phyloP scores from a whole-genome alignment of 2,888 invertebrate genomes.

The Chrysotoxum bicinctum region DNA sequence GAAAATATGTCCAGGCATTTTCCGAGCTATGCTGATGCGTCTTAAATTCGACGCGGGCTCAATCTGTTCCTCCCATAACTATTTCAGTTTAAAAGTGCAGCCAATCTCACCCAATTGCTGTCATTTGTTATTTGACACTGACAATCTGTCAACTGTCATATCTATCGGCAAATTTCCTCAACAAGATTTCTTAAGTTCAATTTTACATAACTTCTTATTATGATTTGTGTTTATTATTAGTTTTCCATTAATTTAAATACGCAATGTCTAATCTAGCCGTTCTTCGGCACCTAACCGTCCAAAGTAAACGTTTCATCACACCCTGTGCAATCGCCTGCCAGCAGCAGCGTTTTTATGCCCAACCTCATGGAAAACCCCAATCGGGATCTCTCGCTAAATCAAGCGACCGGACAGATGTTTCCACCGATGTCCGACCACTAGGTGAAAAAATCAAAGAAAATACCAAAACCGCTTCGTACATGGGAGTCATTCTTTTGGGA shows the following conservation, averaged over 20 bases:
- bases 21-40: no score
- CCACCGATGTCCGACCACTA: constrained; percentile 85
- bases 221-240: constrained; percentile 33
- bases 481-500: constrained; percentile 90
- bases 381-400: constrained; percentile 43
- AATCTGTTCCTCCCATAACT: no score
- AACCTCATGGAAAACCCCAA: constrained; percentile 35
- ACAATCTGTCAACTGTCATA: constrained; percentile 9
- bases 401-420: constrained; percentile 75
- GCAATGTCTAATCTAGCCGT: constrained; percentile 52
- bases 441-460: constrained; percentile 93
- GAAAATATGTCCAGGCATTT: no score
- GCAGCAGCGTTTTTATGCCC: constrained; percentile 42
- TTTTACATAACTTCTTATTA: constrained; percentile 61
- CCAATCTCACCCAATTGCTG: background rate
- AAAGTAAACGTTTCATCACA: background rate
- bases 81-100: background rate
- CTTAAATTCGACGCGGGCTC: no score
- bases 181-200: constrained; percentile 19
- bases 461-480: constrained; percentile 93
- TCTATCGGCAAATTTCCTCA: constrained; percentile 28
- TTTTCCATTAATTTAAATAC: background rate
- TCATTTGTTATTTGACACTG: constrained; percentile 6
- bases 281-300: constrained; percentile 36
- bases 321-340: background rate